Evolutionary conservation across 2,888 invertebrate genomes (phyloP).

Genomic region (Coenonympha glycerion): DNA sequence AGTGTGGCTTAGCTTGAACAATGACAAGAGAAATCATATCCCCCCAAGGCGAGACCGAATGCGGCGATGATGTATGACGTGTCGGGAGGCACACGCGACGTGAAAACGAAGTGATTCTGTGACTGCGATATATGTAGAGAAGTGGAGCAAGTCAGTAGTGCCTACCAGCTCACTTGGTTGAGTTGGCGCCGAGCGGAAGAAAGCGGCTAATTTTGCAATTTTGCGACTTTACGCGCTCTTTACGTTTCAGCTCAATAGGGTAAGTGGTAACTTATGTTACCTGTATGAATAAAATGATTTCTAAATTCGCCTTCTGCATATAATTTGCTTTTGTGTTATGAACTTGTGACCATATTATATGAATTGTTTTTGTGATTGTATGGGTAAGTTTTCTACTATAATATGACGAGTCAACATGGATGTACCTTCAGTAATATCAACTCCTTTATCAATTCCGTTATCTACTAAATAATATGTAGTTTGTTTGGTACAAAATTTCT

Average conservation of each 20-base stretch:
- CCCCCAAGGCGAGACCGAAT: constrained; percentile 26
- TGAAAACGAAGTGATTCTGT: constrained; percentile 15
- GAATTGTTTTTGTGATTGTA: no score
- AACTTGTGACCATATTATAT: no score
- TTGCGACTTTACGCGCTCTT: constrained; percentile 29
- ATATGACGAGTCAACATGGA: no score
- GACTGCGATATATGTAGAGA: no score
- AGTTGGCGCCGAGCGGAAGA: constrained; percentile 29
- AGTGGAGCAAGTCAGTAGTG: constrained; percentile 28
- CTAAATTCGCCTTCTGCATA: constrained; percentile 2
- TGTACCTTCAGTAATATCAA: no score
- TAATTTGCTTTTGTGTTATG: not conserved
- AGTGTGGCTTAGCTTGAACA: no score
- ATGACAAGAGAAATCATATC: constrained; percentile 27
- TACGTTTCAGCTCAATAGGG: constrained; percentile 15
- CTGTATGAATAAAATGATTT: constrained; percentile 1
- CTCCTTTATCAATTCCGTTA: no score
- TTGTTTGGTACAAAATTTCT: no score
- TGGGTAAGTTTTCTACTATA: no score
- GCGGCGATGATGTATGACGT: constrained; percentile 27
- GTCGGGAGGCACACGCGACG: constrained; percentile 24
- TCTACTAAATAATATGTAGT: no score
- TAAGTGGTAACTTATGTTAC: no score
- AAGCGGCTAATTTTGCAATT: constrained; percentile 29
- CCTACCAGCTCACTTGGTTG: no score